Conservation (phyloP, 2,888 invertebrate species). For the Pasiphila rectangulata region DNA sequence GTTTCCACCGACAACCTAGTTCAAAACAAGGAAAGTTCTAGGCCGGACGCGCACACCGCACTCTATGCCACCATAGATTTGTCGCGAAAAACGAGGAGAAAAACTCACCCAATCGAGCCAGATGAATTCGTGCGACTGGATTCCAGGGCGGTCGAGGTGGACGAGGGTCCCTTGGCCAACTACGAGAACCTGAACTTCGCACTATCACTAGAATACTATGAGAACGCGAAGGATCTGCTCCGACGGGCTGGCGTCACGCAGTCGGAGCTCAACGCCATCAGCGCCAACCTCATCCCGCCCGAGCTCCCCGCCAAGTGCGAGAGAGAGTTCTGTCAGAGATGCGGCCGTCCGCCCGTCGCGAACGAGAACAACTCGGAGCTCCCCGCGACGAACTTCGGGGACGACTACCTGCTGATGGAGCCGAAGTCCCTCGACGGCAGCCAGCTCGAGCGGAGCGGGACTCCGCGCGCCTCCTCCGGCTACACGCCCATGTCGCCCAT, state of each 20-base stretch:
- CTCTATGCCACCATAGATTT: conserved; percentile 87
- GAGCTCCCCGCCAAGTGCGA: conserved; percentile 40
- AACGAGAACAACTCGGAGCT: conserved; percentile 24
- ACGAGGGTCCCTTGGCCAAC: conserved; percentile 77
- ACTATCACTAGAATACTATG: conserved; percentile 88
- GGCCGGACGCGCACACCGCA: conserved; percentile 62
- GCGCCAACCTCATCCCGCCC: conserved; percentile 53
- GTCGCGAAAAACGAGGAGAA: conserved; percentile 82
- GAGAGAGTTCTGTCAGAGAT: conserved; percentile 79
- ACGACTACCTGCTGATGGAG: conserved; percentile 86
- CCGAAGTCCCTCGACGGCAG: conserved; percentile 67
- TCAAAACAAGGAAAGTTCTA: conserved; percentile 80
- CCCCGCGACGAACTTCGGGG: conserved; percentile 40
- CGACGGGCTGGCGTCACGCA: conserved; percentile 79
- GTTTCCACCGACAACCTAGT: conserved; percentile 46
- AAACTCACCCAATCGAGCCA: conserved; percentile 42
- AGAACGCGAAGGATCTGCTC: conserved; percentile 87
- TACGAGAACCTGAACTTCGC: conserved; percentile 90
- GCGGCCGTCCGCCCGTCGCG: conserved; percentile 76
- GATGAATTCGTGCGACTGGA: conserved; percentile 34
- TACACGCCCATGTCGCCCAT: conserved; percentile 89
- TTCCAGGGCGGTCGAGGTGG: conserved; percentile 45
- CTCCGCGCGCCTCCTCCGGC: conserved; percentile 59
- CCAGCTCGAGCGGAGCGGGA: conserved; percentile 43
- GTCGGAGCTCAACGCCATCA: conserved; percentile 70